Base-by-base conservation (phyloP, 2,888 invertebrate species). In the Clistopyga incitator region DNA sequence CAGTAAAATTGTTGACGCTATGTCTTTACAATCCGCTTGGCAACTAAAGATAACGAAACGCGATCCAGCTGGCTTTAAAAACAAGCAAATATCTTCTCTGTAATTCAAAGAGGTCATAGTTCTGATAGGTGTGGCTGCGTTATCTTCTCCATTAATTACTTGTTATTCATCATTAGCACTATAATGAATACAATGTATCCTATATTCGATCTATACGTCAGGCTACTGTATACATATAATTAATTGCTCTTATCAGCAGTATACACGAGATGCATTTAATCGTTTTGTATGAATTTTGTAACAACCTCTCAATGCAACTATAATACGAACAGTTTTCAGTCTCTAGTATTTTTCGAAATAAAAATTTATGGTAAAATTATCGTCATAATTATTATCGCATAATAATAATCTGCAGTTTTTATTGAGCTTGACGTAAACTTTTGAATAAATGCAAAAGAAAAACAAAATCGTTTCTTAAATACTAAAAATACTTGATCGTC, bases 121-220 rank as follows among this genome's bases (percentile, higher is more conserved):
- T 71, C 52, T 45, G 13, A 47, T 45, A 42, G 65, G 47, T 15
- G 56, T 10, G 42, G 23, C 23, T 38, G 15, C 10, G 71, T 10
- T 56, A 42, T 71, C 38, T 42, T 8, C n/a, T 23, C 20, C 42
- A 42, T 56, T 71, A 71, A 71, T 56, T 71, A 34, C 54, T 42
- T 54, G 71, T 42, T 71, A 71, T 56, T 34, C 68, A 29, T 68
- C 25, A 68, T 68, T 68, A 68, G 68, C 68, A 25, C 18, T 1
- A 11, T 1, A 56, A 56, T 20, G 13, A 34, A 54, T 50, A 50
- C 71, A 71, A 56, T 71, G 38, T 20, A 20, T 18, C 42, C 13
- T 42, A 47, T 29, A 56, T 56, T 56, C 25, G 0, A 25, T 56
- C 0, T 15, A 13, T 23, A 56, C 54, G 54, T 56, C 54, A 56